Evolutionary conservation across 2,888 invertebrate species (phyloP).

Genomic region (Synanthedon tipuliformis): DNA sequence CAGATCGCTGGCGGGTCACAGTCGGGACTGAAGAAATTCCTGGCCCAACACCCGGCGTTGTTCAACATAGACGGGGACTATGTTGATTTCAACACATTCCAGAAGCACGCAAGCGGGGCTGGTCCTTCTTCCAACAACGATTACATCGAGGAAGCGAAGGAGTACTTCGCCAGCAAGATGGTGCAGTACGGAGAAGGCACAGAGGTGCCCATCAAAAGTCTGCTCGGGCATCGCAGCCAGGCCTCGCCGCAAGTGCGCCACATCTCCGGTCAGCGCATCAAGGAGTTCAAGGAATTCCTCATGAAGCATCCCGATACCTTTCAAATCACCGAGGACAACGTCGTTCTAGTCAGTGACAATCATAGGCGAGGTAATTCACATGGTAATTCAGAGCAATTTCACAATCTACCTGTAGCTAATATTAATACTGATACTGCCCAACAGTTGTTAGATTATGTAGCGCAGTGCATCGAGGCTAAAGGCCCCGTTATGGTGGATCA

Average conservation of each 20-base stretch:
- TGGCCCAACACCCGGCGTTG: slow-evolving; percentile 95
- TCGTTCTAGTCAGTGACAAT: slow-evolving; percentile 79
- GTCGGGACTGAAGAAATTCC: slow-evolving; percentile 95
- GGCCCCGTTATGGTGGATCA: slow-evolving; percentile 89
- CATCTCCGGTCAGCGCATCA: slow-evolving; percentile 93
- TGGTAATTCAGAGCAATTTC: slow-evolving; percentile 73
- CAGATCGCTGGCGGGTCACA: slow-evolving; percentile 96
- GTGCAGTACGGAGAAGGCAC: slow-evolving; percentile 95
- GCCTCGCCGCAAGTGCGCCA: slow-evolving; percentile 97
- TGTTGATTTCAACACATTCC: slow-evolving; percentile 86
- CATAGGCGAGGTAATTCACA: slow-evolving; percentile 77
- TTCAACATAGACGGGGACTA: slow-evolving; percentile 95
- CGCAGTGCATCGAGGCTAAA: slow-evolving; percentile 83
- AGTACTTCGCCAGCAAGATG: slow-evolving; percentile 96
- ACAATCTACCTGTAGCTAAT: slow-evolving; percentile 79
- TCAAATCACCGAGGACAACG: slow-evolving; percentile 86
- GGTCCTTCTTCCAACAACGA: slow-evolving; percentile 80
- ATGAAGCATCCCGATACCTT: slow-evolving; percentile 87
- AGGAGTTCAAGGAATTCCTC: slow-evolving; percentile 93
- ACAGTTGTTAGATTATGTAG: slow-evolving; percentile 84
- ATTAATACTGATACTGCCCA: slow-evolving; percentile 88
- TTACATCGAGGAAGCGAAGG: slow-evolving; percentile 96
- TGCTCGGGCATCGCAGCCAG: slow-evolving; percentile 95
- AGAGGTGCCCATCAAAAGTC: slow-evolving; percentile 96
- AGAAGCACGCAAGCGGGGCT: slow-evolving; percentile 70